phyloP scores from a whole-genome alignment of 2,888 invertebrate genomes.

The Eupithecia dodoneata region DNA sequence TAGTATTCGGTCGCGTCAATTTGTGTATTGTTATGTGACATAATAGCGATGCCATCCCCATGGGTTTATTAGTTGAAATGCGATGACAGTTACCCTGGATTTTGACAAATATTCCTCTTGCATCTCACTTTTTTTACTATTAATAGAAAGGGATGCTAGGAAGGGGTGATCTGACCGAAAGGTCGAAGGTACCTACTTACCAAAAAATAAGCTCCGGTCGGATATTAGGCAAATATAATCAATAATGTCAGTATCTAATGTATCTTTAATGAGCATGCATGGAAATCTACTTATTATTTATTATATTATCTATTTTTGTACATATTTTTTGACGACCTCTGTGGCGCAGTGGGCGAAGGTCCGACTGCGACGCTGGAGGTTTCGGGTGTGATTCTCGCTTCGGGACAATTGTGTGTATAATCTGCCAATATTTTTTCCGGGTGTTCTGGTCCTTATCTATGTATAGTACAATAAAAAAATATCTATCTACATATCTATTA shows the following conservation, averaged over 20 bases:
- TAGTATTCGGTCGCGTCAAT: conserved; percentile 82
- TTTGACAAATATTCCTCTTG: conserved; percentile 63
- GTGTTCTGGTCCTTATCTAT: too few species aligned
- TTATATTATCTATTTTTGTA: too few species aligned
- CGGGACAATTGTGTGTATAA: too few species aligned
- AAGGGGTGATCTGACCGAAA: conserved; percentile 57
- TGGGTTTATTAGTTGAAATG: conserved; percentile 79
- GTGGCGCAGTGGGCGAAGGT: too few species aligned
- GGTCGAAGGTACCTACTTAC: conserved; percentile 63
- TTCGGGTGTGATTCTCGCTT: too few species aligned
- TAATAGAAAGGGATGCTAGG: conserved; percentile 50
- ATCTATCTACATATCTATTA: too few species aligned
- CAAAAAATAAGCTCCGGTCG: conserved; percentile 65
- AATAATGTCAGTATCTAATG: conserved; percentile 55
- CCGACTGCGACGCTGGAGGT: too few species aligned
- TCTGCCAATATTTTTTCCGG: too few species aligned
- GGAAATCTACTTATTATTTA: too few species aligned
- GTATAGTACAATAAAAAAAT: too few species aligned
- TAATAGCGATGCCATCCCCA: conserved; percentile 81
- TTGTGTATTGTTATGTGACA: conserved; percentile 83
- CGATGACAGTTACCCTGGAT: conserved; percentile 75
- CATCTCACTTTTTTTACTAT: conserved; percentile 43
- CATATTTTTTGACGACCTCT: too few species aligned
- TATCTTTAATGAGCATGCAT: too few species aligned
- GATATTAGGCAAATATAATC: conserved; percentile 55